These are phyloP conservation scores for Saccostrea cuccullata DNA, from an alignment of 1,140 invertebrate species.

Conservation along the genomic window DNA sequence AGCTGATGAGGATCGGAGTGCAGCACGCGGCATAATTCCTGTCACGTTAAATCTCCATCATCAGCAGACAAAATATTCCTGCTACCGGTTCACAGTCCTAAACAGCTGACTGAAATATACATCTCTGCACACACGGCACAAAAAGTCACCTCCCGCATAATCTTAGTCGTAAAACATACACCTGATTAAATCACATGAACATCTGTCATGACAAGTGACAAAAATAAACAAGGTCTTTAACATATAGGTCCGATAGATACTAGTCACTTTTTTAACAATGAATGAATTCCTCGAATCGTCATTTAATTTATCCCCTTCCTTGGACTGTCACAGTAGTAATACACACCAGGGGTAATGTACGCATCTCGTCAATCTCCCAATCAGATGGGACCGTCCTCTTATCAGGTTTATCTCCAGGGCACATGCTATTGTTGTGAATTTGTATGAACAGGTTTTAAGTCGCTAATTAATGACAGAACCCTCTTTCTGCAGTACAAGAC, in stretches of 20 bases:
- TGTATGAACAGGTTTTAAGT: slow-evolving; percentile 15
- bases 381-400: not conserved
- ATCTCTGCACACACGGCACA: not conserved
- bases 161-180: not conserved
- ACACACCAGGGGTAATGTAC: not conserved
- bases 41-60: not conserved
- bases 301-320: not conserved
- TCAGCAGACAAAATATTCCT: not conserved
- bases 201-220: not conserved
- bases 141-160: not conserved
- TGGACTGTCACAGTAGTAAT: not conserved
- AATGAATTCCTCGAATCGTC: not conserved
- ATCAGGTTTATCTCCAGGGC: slow-evolving; percentile 29
- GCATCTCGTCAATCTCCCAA: not conserved
- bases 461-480: not conserved
- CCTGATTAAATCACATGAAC: slow-evolving; percentile 2
- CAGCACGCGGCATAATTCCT: slow-evolving; percentile 25
- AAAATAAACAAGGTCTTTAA: not conserved
- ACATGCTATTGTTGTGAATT: slow-evolving; percentile 19
- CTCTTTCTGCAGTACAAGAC: not conserved
- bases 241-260: not conserved
- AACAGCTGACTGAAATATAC: slow-evolving; percentile 1
- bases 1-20: slow-evolving; percentile 17
- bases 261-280: not conserved
- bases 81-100: slow-evolving; percentile 14